Evolutionary conservation across 2,797 vertebrate species (phyloP).

Genomic region (Coreius guichenoti): DNA sequence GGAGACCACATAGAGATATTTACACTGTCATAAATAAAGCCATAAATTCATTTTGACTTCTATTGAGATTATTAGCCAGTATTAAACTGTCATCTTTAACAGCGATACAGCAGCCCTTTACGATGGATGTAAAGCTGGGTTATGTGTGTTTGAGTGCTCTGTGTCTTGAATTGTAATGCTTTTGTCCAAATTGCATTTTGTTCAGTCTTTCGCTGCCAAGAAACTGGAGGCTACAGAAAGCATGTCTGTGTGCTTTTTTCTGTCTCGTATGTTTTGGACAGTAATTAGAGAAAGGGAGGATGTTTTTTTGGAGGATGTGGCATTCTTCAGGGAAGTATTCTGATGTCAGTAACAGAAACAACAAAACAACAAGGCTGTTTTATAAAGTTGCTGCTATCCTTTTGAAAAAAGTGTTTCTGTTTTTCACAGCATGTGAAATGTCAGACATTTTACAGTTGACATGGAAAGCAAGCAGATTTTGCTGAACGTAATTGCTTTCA

Average conservation of each 20-base stretch:
- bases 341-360: conserved; percentile 15
- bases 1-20: conserved; percentile 1
- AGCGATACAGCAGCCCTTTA: background rate
- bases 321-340: conserved; percentile 15
- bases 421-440: background rate
- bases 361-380: background rate
- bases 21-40: conserved; percentile 34
- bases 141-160: background rate
- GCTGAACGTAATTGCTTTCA: background rate
- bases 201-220: conserved; percentile 13
- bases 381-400: background rate
- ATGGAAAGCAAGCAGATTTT: background rate
- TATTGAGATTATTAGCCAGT: conserved; percentile 8
- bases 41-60: conserved; percentile 8
- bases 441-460: background rate
- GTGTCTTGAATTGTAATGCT: conserved; percentile 19
- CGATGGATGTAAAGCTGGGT: conserved; percentile 5
- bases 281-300: conserved; percentile 28
- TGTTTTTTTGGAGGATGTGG: conserved; percentile 36
- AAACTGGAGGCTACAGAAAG: background rate
- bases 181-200: conserved; percentile 38
- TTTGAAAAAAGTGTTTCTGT: conserved; percentile 2
- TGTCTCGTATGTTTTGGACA: conserved; percentile 23
- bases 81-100: conserved; percentile 44
- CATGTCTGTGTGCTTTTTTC: conserved; percentile 1